Evolutionary conservation across 2,888 invertebrate species (phyloP), one percentile per base, ranked within the genome.

Genomic region (Altica lythri): DNA sequence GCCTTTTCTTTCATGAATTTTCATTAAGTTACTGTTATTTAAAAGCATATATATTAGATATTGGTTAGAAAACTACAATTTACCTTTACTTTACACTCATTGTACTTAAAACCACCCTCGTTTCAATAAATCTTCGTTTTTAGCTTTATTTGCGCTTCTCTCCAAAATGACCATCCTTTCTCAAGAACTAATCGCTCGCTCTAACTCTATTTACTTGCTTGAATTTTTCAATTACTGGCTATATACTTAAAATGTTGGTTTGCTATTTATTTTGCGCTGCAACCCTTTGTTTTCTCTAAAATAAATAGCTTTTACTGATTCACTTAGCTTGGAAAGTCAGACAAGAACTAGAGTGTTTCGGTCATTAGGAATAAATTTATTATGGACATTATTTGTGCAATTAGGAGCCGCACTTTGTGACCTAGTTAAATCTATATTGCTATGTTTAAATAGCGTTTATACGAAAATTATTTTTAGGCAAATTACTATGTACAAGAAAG

Each of bases 141-240:
- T 30, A 4, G 30, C 12, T 9, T 27, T 27, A 27, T 6, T n/a
- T 27, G 27, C 27, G 2, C 27, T 30, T 3, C 6, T 12, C 30
- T 37, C 18, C 18, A 12, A 37, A 37, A 37, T n/a, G 37, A 37
- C 18, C 37, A 37, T 37, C 37, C 37, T 17, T 37, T 37, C 18
- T 19, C 37, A 37, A 37, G 18, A 46, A 35, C 16, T 46, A 46
- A 16, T 46, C 35, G 35, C n/a, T 22, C 10, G 25, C 35, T 35
- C 13, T 16, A 19, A 35, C 5, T 46, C 35, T 46, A 37, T 46
- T 46, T 46, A 35, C 27, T 34, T 46, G 5, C 35, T 13, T 12
- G 14, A 46, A 46, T 46, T 46, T 46, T 46, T 46, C 46, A 37
- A 46, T 46, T 46, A 46, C 46, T 9, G 30, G 10, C 34, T 32